Evolutionary conservation across 2,113 vertebrate genomes (phyloP).

Genomic region (Platichthys stellatus): DNA sequence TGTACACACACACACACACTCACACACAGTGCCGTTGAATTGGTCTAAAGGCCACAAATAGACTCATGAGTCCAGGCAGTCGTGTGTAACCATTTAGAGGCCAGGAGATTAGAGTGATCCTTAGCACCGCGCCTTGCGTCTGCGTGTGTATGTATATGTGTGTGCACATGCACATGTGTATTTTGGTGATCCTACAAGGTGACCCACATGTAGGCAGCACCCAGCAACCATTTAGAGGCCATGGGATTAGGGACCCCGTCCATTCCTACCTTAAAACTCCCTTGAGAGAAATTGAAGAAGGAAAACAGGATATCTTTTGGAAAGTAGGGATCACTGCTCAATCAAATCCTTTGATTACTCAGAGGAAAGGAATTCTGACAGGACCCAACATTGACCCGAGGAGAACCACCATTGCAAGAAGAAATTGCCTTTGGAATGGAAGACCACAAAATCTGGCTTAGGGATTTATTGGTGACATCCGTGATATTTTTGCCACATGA

Average conservation of each 20-base stretch:
- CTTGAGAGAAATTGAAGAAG: conserved; percentile 37
- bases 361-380: conserved; percentile 26
- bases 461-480: not conserved
- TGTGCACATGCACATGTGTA: conserved; percentile 12
- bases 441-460: not conserved
- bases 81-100: conserved; percentile 64
- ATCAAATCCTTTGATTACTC: conserved; percentile 55
- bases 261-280: conserved; percentile 49
- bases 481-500: not conserved
- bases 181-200: conserved; percentile 68
- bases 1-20: not conserved
- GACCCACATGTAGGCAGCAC: conserved; percentile 65
- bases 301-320: conserved; percentile 17
- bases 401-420: conserved; percentile 8
- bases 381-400: conserved; percentile 15
- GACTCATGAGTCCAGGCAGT: conserved; percentile 26
- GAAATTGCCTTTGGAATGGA: not conserved
- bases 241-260: conserved; percentile 58
- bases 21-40: too few species aligned
- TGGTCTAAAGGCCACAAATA: too few species aligned
- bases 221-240: conserved; percentile 59
- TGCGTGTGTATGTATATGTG: not conserved
- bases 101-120: conserved; percentile 62
- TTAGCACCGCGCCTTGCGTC: not conserved
- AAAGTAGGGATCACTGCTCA: conserved; percentile 39